These are phyloP conservation scores for Myocastor coypus DNA, from an alignment of 2,113 vertebrate species.

Conservation along the genomic window DNA sequence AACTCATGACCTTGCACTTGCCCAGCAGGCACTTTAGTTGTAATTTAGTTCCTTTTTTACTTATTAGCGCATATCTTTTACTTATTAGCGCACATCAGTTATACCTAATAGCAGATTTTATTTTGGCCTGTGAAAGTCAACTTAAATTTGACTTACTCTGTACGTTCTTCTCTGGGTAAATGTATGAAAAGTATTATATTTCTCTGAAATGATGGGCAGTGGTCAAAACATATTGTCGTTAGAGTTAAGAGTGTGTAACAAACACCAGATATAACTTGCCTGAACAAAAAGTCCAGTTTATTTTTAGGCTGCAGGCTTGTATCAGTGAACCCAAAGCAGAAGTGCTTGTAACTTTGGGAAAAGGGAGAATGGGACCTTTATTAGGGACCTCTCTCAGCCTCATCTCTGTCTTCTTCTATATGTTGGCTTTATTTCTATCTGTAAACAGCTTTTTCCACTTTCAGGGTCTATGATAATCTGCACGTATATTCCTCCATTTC, in stretches of 20 bases:
- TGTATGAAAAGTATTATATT: not conserved
- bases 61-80: not conserved
- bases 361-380: not conserved
- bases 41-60: not conserved
- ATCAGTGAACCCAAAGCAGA: not conserved
- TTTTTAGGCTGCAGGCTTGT: not conserved
- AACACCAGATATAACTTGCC: not conserved
- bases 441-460: slow-evolving; percentile 11
- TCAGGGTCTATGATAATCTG: not conserved
- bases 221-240: not conserved
- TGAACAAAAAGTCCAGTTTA: not conserved
- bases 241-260: not conserved
- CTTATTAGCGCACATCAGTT: not conserved
- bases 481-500: not conserved
- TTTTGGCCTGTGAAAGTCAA: not conserved
- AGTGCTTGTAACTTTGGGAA: not conserved
- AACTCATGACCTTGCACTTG: too few relatives aligned
- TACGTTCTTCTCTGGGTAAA: slow-evolving; percentile 11
- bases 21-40: too few relatives aligned
- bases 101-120: not conserved
- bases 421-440: slow-evolving; percentile 5
- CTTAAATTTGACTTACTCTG: not conserved
- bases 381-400: not conserved
- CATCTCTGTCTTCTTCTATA: not conserved
- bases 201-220: not conserved